Evolutionary conservation across 2,797 vertebrate genomes (phyloP).

Genomic region (Acanthopagrus latus): DNA sequence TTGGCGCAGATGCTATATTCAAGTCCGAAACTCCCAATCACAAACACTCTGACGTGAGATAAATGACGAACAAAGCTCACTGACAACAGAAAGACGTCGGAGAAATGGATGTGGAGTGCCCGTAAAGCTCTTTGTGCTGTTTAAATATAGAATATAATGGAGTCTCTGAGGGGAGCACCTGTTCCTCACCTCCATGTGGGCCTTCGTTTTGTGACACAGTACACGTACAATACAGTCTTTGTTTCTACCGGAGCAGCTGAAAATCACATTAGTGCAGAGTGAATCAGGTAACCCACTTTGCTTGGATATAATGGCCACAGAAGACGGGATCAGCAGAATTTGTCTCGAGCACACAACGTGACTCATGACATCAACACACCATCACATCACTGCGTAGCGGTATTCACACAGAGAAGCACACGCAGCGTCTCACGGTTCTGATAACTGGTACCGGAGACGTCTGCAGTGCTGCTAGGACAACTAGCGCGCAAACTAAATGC

Average conservation of each 20-base stretch:
- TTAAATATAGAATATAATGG: not conserved
- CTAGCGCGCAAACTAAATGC: too few species aligned
- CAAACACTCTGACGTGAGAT: too few species aligned
- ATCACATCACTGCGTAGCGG: not conserved
- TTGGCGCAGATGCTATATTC: too few species aligned
- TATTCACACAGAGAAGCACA: too few species aligned
- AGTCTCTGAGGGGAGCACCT: not conserved
- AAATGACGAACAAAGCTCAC: not conserved
- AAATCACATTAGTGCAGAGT: not conserved
- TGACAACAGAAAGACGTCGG: not conserved
- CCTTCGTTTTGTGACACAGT: not conserved
- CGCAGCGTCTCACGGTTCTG: too few species aligned
- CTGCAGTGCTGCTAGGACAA: not conserved
- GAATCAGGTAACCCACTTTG: not conserved
- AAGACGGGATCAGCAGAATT: not conserved
- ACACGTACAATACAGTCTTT: not conserved
- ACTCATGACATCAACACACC: not conserved
- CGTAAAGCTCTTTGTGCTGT: too few species aligned
- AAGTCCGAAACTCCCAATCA: too few species aligned
- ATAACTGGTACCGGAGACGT: not conserved
- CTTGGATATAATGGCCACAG: not conserved
- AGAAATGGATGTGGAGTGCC: too few species aligned
- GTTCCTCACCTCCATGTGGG: not conserved
- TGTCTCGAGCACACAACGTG: not conserved
- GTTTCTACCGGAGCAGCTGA: not conserved